A percentile compares a stretch with the other conserved stretches of the same genome.
Evolutionary conservation across 2,113 vertebrate species (phyloP).

Genomic region (Chroicocephalus ridibundus): DNA sequence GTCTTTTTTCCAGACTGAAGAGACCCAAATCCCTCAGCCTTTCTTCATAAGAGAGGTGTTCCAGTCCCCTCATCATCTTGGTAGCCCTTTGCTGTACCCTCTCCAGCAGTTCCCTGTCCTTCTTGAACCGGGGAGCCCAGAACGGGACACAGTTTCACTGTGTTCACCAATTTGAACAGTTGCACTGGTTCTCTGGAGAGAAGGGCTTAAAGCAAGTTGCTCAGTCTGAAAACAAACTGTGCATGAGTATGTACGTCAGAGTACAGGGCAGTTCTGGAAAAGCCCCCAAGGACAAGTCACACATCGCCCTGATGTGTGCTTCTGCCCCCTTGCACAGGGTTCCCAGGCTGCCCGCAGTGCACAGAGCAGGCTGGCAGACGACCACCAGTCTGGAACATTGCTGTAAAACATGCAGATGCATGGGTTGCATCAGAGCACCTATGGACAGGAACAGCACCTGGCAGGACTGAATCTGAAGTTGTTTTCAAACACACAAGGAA

Average conservation of each 20-base stretch:
- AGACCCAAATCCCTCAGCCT: no score
- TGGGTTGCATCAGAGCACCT: neutral
- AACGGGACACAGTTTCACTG: no score
- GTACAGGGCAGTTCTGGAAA: neutral
- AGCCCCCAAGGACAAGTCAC: neutral
- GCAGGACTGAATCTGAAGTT: neutral
- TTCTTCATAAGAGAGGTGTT: no score
- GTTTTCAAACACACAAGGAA: neutral
- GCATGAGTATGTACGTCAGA: neutral
- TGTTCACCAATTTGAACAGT: neutral
- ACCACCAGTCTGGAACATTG: neutral
- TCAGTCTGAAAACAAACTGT: neutral
- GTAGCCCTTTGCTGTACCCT: no score
- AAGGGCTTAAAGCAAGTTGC: neutral
- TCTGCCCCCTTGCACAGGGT: neutral
- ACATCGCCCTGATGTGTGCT: neutral
- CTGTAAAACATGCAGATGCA: neutral
- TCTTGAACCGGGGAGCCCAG: no score
- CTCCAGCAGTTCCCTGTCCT: no score
- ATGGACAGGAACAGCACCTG: neutral
- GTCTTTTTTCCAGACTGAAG: no score
- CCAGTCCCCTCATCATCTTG: no score
- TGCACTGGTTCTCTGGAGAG: neutral
- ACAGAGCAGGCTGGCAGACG: neutral
- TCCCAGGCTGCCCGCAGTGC: neutral